Conservation (phyloP, 2,113 vertebrate species). For the Phodopus roborovskii region DNA sequence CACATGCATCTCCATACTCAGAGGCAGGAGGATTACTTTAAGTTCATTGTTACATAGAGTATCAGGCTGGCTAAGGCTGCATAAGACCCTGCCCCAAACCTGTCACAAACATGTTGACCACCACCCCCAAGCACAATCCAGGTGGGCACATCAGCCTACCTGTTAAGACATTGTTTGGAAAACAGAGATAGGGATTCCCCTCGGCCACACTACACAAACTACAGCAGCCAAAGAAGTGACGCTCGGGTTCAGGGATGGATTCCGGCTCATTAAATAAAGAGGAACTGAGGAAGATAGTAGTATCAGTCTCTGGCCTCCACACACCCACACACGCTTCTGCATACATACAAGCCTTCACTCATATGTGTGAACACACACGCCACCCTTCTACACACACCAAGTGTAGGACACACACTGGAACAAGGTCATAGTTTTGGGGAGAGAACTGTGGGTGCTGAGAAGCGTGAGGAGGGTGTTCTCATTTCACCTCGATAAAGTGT, state of each 20-base stretch:
- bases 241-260: not conserved
- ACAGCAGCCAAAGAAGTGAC: not conserved
- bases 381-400: not conserved
- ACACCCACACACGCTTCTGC: no score
- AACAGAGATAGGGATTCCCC: not conserved
- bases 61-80: not conserved
- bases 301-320: not conserved
- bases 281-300: not conserved
- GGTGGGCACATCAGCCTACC: not conserved
- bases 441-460: not conserved
- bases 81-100: not conserved
- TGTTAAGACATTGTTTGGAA: not conserved
- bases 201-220: not conserved
- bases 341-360: not conserved
- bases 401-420: not conserved
- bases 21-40: not conserved
- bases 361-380: not conserved
- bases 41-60: not conserved
- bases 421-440: no score
- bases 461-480: not conserved
- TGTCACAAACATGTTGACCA: not conserved
- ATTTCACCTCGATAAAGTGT: not conserved
- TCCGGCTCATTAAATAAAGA: not conserved
- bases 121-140: not conserved
- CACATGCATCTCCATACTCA: not conserved